phyloP scores from a whole-genome alignment of 2,888 invertebrate genomes.

The Drosophila prostipennis region DNA sequence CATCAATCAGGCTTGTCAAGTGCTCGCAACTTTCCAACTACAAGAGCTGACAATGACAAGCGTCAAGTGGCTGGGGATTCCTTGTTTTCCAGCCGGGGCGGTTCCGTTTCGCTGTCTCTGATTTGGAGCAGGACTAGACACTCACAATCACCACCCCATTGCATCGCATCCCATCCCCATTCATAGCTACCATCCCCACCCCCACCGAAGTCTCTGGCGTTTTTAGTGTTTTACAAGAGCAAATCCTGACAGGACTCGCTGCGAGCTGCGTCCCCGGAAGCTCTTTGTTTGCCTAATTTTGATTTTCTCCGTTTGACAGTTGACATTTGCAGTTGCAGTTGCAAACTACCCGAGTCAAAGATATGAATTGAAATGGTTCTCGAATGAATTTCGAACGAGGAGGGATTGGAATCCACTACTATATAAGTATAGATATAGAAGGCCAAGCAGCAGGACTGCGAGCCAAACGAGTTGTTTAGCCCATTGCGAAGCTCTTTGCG shows the following conservation, averaged over 20 bases:
- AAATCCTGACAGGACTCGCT: conserved; percentile 64
- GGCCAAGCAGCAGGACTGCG: neutral
- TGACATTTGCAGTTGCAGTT: conserved; percentile 71
- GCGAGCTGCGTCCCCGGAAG: conserved; percentile 3
- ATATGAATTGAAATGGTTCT: conserved; percentile 50
- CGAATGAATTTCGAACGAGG: conserved; percentile 6
- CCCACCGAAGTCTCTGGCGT: conserved; percentile 28
- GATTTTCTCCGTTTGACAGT: conserved; percentile 69
- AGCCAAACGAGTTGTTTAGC: conserved; percentile 25
- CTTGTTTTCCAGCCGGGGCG: conserved; percentile 30
- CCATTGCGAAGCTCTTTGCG: conserved; percentile 18
- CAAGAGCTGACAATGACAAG: conserved; percentile 75
- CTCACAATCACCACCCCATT: neutral
- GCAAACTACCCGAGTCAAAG: conserved; percentile 51
- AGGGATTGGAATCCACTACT: neutral
- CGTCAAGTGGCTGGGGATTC: conserved; percentile 56
- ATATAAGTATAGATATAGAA: too few species aligned
- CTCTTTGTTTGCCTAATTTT: conserved; percentile 65
- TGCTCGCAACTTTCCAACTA: conserved; percentile 73
- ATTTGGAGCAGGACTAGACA: conserved; percentile 20
- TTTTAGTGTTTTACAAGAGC: conserved; percentile 74
- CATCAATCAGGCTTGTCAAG: conserved; percentile 76
- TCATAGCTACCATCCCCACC: too few species aligned
- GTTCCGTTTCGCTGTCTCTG: conserved; percentile 11
- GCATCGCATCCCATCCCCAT: too few species aligned